Percentiles rank a stretch among this genome's conserved stretches.
Conservation (phyloP, 2,113 vertebrate species). For the Petrocephalus microphthalmus region DNA sequence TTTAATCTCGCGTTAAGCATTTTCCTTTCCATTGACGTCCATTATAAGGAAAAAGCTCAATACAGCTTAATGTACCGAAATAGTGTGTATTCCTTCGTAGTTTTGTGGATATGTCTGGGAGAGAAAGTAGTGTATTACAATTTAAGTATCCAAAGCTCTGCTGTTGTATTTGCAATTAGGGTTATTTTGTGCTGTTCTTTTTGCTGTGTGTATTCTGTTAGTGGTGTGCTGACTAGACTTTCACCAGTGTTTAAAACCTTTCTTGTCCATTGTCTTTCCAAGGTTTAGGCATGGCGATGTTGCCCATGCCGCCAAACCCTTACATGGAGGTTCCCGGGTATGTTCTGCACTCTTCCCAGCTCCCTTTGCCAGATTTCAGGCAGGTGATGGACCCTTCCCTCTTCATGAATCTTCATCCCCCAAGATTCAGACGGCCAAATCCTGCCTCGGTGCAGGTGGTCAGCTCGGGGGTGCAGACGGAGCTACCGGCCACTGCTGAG, state of each 20-base stretch:
- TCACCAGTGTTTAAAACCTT: background rate
- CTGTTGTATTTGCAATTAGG: background rate
- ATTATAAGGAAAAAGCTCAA: too few relatives aligned
- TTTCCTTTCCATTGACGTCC: too few relatives aligned
- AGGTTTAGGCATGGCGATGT: constrained; percentile 53
- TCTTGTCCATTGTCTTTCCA: background rate
- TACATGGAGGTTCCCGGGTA: constrained; percentile 50
- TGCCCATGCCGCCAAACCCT: constrained; percentile 35
- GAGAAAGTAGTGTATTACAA: background rate
- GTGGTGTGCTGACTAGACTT: background rate
- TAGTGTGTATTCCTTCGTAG: too few relatives aligned
- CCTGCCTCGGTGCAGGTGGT: constrained; percentile 12
- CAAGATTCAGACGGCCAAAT: constrained; percentile 24
- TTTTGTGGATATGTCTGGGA: too few relatives aligned
- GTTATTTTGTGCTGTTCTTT: background rate
- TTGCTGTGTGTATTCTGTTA: background rate
- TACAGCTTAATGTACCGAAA: too few relatives aligned
- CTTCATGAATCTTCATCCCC: background rate
- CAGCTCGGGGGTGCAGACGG: constrained; percentile 51
- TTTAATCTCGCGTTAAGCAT: too few relatives aligned
- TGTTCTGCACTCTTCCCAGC: constrained; percentile 40
- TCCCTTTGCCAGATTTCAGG: constrained; percentile 46
- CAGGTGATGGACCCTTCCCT: constrained; percentile 35
- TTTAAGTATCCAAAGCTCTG: background rate
- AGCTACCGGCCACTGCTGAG: constrained; percentile 8